phyloP scores from a whole-genome alignment of 1,140 invertebrate species.

The Cydia pomonella region DNA sequence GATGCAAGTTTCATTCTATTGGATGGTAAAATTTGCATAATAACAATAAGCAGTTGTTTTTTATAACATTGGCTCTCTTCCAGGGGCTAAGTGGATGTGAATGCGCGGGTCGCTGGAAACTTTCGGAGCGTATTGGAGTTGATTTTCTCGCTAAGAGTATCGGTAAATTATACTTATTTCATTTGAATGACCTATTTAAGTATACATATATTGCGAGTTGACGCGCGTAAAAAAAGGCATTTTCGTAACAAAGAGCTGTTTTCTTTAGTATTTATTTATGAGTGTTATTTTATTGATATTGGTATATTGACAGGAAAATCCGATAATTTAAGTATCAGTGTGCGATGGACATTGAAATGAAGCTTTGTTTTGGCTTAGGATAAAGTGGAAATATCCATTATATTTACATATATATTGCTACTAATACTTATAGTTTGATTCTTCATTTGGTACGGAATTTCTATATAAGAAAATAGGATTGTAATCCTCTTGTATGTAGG shows the following conservation, averaged over 20 bases:
- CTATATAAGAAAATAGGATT: no score
- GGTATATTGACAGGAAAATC: background rate
- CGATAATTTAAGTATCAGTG: background rate
- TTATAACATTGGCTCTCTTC: conserved; percentile 17
- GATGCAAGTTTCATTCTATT: conserved; percentile 15
- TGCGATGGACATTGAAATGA: no score
- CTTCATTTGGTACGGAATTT: no score
- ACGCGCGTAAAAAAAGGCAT: background rate
- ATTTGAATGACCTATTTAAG: background rate
- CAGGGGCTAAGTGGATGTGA: conserved; percentile 20
- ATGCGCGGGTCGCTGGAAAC: background rate
- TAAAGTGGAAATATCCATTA: background rate
- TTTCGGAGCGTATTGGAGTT: background rate
- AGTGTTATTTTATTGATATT: background rate
- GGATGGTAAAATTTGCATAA: conserved; percentile 26
- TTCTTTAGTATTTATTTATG: background rate
- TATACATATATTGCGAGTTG: background rate
- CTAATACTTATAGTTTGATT: no score
- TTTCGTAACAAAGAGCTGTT: background rate
- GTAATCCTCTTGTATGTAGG: no score
- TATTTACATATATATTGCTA: no score
- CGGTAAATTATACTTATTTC: conserved; percentile 19
- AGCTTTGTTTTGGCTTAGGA: background rate
- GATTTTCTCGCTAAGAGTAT: background rate
- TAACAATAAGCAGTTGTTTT: conserved; percentile 25